A percentile compares a stretch with the other conserved stretches of the same genome.
These are phyloP conservation scores for Callorhinus ursinus DNA, from an alignment of 2,113 vertebrate genomes.

Conservation along the genomic window DNA sequence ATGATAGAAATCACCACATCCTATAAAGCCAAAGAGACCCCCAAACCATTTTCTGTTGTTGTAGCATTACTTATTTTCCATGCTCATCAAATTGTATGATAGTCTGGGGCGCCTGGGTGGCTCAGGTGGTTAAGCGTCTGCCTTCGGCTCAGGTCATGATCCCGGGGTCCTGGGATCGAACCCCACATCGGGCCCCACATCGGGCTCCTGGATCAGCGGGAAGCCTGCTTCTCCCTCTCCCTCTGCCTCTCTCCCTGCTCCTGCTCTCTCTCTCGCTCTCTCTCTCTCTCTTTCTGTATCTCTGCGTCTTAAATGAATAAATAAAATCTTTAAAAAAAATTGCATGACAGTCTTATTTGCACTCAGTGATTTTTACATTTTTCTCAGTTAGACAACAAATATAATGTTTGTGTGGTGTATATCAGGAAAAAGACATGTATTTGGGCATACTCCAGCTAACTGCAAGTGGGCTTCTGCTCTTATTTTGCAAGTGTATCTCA, in stretches of 20 bases:
- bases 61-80: background rate
- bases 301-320: too few species aligned
- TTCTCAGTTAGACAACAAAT: background rate
- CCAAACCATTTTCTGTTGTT: background rate
- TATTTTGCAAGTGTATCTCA: background rate
- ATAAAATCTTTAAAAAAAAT: background rate
- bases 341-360: fast-evolving
- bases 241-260: too few species aligned
- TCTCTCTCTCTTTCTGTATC: too few species aligned
- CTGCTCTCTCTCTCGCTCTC: too few species aligned
- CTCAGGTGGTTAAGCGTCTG: too few species aligned
- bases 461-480: fast-evolving
- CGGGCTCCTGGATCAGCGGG: too few species aligned
- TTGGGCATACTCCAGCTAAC: background rate
- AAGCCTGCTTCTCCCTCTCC: too few species aligned
- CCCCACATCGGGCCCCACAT: too few species aligned
- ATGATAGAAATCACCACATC: background rate
- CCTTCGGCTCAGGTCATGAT: too few species aligned
- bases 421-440: fast-evolving
- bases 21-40: background rate
- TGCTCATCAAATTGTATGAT: fast-evolving
- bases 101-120: background rate
- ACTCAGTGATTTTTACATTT: background rate
- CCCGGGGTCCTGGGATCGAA: too few species aligned
- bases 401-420: background rate